A percentile compares a stretch with the other conserved stretches of the same genome.
Conservation (phyloP, 2,797 vertebrate species). For the Periparus ater region DNA sequence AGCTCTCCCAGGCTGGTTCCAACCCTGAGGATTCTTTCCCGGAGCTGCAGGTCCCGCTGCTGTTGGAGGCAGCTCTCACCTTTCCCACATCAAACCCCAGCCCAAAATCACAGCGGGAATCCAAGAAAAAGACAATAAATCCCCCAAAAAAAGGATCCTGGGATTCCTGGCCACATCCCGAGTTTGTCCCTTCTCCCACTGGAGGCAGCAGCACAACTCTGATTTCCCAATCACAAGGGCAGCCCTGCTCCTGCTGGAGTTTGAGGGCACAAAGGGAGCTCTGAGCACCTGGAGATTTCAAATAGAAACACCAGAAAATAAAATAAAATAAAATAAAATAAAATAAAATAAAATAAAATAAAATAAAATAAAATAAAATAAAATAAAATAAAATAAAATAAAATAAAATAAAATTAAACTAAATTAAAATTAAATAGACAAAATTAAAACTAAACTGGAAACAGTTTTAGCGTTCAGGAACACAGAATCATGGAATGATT, state of each 20-base stretch:
- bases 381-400: no score
- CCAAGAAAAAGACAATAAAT: background rate
- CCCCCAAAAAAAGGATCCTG: no score
- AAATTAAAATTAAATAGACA: no score
- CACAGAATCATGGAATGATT: no score
- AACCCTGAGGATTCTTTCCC: background rate
- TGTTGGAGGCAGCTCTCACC: background rate
- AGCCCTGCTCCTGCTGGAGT: background rate
- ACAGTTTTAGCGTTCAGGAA: no score
- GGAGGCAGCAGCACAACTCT: background rate
- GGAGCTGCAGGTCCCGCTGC: background rate
- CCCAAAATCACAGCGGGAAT: background rate
- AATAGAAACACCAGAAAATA: background rate
- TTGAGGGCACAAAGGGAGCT: background rate
- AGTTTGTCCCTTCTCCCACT: background rate
- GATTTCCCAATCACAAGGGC: background rate
- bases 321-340: no score
- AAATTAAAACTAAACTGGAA: no score
- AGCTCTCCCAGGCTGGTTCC: background rate
- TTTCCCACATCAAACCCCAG: background rate
- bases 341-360: no score
- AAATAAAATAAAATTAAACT: no score
- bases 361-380: no score
- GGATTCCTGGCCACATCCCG: background rate
- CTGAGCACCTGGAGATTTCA: background rate